Evolutionary conservation across 2,797 vertebrate genomes (phyloP), one percentile per base, ranked within the genome.

Genomic region (Menidia menidia): DNA sequence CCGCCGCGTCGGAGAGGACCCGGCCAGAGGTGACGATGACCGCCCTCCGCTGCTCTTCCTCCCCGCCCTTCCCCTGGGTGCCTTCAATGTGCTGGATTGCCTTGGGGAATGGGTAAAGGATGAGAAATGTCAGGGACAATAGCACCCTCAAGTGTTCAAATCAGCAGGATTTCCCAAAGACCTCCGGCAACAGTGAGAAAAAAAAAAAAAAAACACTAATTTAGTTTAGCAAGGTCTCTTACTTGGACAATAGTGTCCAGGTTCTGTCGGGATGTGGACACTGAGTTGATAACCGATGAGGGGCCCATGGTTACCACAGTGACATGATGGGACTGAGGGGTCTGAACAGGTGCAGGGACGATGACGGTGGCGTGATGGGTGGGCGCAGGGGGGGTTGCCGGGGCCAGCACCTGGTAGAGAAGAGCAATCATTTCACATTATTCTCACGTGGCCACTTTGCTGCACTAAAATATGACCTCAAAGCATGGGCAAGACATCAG

Each of bases 11-110:
- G 0, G 95, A 94, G 69, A 94, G 95, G 64, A 92, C 82, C 0
- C 96, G 96, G 0, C 92, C 91, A 0, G 96, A 95, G 44, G 95
- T 96, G 81, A 99, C 96, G 0, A 99, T 99, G 68, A 99, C 98
- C 0, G 94, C 98, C 4, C 96, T 89, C 31, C 98, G 91, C 92
- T 96, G 95, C 80, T 99, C 97, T 55, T 96, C 94, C 76, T 98
- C 97, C 13, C 93, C 90, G 43, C 64, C 85, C 65, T 95, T 96
- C 69, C 96, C 97, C 85, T 96, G 97, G 18, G 96, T 98, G 81
- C 98, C 97, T 90, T 99, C 98, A 0, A 99, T 99, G 94, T 99
- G 98, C 92, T 99, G 98, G 93, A 99, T 99, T 0, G 98, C 98
- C 98, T 99, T 85, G 1, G 64, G 54, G 30, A 0, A 16, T 4